Base-by-base conservation (phyloP, 2,113 vertebrate species). In the Notothenia rossii region DNA sequence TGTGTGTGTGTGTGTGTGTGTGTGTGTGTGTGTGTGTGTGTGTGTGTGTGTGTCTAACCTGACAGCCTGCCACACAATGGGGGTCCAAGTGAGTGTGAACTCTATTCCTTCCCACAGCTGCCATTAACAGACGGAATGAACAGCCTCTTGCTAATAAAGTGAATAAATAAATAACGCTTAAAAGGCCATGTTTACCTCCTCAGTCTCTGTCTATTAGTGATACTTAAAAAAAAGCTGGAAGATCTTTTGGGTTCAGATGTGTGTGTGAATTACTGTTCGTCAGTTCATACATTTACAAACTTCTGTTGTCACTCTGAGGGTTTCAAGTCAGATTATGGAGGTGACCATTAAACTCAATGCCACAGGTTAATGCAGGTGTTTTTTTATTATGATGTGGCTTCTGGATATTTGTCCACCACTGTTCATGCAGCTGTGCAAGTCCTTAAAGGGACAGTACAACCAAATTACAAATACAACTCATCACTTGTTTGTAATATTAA, bases 151-250 rank as follows among this genome's bases (percentile, higher is more conserved):
- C 86, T 91, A 92, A 93, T 89, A 91, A 92, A 93, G 92, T 81
- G 88, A 92, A 93, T 91, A 92, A 93, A 92, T 91, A 94, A 89
- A 91, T 92, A 92, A 88, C 61, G 81, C 86, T 91, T 81, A 90
- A 88, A 81, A 85, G 73, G 89, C 84, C 73, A 15, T 89, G 88
- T 91, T 92, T 89, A 88, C 88, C 81, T 84, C 83, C 63, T 84
- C 74, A 12, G 82, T 83, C 75, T 85, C 77, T 86, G 83, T 86
- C 77, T 69, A 88, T 87, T 84, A 87, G 80, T 56, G 70, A 49
- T 61, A 49, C 85, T 88, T 75, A 17, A 33, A 36, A 36, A 72
- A 83, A 81, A 88, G 45, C 65, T 82, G 79, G 62, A 70, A 14
- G 33, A 65, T 64, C 25, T 54, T 54, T 14, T 43, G 1, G 5